These are phyloP conservation scores for Drosophila nr. perissopoda DNA, from an alignment of 2,888 invertebrate genomes.

Conservation along the genomic window DNA sequence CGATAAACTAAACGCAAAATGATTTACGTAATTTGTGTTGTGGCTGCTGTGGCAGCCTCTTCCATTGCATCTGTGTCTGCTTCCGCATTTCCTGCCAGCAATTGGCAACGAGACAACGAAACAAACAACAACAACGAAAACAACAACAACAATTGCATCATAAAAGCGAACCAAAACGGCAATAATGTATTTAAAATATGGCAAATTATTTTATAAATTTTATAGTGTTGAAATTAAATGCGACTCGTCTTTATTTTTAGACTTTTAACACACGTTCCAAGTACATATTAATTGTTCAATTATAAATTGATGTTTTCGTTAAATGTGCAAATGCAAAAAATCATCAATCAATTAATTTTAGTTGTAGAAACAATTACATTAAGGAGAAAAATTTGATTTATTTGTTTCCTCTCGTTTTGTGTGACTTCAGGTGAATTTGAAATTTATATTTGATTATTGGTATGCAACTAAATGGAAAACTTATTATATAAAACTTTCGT, in stretches of 20 bases:
- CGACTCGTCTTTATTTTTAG: constrained; percentile 35
- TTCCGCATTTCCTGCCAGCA: constrained; percentile 53
- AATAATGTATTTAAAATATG: constrained; percentile 53
- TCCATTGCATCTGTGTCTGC: constrained; percentile 34
- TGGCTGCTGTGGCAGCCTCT: constrained; percentile 43
- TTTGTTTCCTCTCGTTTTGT: not conserved
- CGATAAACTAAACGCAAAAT: constrained; percentile 9
- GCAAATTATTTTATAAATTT: constrained; percentile 36
- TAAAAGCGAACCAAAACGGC: constrained; percentile 38
- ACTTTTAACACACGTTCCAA: constrained; percentile 6
- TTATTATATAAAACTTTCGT: too few relatives aligned
- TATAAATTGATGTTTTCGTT: constrained; percentile 38
- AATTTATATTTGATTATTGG: not conserved
- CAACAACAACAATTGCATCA: constrained; percentile 62
- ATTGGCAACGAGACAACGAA: constrained; percentile 25
- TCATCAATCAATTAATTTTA: constrained; percentile 45
- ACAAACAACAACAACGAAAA: constrained; percentile 20
- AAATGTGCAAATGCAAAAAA: constrained; percentile 57
- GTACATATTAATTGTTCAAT: constrained; percentile 30
- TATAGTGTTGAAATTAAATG: constrained; percentile 13
- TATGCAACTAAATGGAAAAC: not conserved
- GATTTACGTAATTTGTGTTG: constrained; percentile 56
- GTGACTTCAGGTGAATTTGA: not conserved
- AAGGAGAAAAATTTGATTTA: not conserved
- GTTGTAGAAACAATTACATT: constrained; percentile 16